Percentiles rank a stretch among this genome's conserved stretches.
These are phyloP conservation scores for Felis catus DNA, from an alignment of 2,113 vertebrate genomes.

Conservation along the genomic window DNA sequence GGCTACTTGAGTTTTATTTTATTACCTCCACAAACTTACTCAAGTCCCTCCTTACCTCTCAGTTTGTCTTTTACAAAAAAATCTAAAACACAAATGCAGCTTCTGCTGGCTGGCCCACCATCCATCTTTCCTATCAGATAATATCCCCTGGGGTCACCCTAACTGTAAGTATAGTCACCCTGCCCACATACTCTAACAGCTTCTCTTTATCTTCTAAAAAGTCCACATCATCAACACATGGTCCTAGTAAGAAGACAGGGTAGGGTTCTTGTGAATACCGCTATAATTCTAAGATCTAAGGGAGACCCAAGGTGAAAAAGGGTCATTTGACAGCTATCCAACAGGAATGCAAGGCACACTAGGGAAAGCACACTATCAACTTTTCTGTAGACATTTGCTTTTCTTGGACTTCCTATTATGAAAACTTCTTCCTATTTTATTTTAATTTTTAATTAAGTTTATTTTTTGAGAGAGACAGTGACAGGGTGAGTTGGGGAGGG, in stretches of 20 bases:
- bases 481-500: no score
- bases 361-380: neutral
- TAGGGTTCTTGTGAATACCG: neutral
- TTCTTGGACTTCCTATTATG: neutral
- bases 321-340: neutral
- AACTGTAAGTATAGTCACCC: neutral
- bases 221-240: neutral
- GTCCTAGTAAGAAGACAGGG: rapidly evolving
- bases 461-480: no score
- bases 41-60: neutral
- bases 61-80: conserved; percentile 3
- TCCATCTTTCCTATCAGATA: neutral
- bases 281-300: neutral
- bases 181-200: neutral
- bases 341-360: neutral
- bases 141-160: neutral
- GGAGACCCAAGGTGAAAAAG: neutral
- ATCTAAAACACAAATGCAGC: neutral
- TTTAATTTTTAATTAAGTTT: neutral
- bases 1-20: neutral
- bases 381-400: neutral
- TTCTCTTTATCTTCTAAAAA: neutral
- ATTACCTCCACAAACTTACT: neutral
- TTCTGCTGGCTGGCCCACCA: neutral
- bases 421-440: neutral